A percentile compares a stretch with the other conserved stretches of the same genome.
These are phyloP conservation scores for Rhizomys pruinosus DNA, from an alignment of 2,113 vertebrate genomes.

Conservation along the genomic window DNA sequence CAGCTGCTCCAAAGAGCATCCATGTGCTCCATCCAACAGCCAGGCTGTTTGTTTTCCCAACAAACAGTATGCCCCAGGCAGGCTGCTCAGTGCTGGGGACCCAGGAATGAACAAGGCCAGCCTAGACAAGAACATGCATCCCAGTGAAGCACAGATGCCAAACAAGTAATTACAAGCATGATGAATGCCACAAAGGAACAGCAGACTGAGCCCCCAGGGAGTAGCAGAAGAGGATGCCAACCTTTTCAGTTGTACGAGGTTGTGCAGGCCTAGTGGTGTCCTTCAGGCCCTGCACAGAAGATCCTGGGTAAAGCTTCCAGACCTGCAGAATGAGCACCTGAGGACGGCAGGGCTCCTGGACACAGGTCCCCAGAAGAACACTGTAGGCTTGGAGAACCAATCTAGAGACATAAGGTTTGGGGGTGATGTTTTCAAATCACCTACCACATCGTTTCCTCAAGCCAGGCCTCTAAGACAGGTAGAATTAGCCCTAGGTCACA, in stretches of 20 bases:
- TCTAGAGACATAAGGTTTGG: neutral
- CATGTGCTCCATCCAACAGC: neutral
- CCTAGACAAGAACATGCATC: conserved; percentile 48
- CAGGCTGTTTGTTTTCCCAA: conserved; percentile 71
- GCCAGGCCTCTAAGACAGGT: neutral
- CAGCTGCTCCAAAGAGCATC: conserved; percentile 50
- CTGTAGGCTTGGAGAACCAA: neutral
- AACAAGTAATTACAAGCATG: conserved; percentile 76
- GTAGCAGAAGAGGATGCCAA: neutral
- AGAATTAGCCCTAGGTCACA: neutral
- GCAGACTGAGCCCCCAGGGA: conserved; percentile 2
- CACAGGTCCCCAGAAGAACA: neutral
- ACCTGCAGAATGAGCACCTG: neutral
- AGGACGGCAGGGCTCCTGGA: neutral
- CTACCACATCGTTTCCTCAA: neutral
- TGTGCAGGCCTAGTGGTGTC: neutral
- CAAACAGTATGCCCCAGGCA: conserved; percentile 75
- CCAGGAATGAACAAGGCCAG: conserved; percentile 73
- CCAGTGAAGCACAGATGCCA: conserved; percentile 78
- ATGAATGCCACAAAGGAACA: conserved; percentile 62
- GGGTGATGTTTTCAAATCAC: neutral
- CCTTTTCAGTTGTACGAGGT: neutral
- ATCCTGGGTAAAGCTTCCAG: neutral
- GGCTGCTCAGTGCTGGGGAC: conserved; percentile 69
- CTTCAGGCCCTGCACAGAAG: neutral